Percentiles rank a stretch among this genome's conserved stretches.
Evolutionary conservation across 2,797 vertebrate genomes (phyloP).

Genomic region (Dipus sagitta): DNA sequence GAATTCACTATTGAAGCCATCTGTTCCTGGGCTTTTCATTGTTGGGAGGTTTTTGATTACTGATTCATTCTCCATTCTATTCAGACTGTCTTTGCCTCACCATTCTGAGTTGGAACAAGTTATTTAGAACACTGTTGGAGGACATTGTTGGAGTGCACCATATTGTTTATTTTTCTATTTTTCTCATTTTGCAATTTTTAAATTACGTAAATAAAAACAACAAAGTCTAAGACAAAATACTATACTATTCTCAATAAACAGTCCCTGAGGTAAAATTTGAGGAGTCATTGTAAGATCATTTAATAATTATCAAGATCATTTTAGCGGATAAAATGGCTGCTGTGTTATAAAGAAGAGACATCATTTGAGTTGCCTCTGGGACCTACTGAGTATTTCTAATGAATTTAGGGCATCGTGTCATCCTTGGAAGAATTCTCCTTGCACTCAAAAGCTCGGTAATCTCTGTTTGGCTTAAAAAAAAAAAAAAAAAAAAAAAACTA

Average conservation of each 20-base stretch:
- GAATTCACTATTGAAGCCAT: neutral
- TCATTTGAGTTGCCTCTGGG: neutral
- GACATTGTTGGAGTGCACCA: neutral
- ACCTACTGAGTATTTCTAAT: constrained; percentile 39
- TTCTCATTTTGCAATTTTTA: neutral
- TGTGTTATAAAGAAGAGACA: neutral
- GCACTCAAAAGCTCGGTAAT: neutral
- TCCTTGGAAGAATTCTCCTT: constrained; percentile 26
- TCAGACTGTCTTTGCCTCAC: neutral
- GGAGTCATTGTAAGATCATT: neutral
- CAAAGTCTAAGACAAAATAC: neutral
- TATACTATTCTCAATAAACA: neutral
- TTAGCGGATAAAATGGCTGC: neutral
- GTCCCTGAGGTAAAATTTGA: constrained; percentile 5
- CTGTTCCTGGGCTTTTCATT: neutral
- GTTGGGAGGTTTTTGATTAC: neutral
- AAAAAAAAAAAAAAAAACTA: constrained; percentile 30
- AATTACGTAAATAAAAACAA: neutral
- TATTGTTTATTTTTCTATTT: neutral
- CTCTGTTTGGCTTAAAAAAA: constrained; percentile 51
- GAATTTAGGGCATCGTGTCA: constrained; percentile 4
- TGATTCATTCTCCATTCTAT: neutral
- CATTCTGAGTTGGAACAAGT: neutral
- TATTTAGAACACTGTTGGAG: neutral
- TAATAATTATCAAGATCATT: neutral